Percentiles rank a stretch among this genome's conserved stretches.
These are phyloP conservation scores for Nycteola revayana DNA, from an alignment of 2,888 invertebrate species.

Conservation along the genomic window DNA sequence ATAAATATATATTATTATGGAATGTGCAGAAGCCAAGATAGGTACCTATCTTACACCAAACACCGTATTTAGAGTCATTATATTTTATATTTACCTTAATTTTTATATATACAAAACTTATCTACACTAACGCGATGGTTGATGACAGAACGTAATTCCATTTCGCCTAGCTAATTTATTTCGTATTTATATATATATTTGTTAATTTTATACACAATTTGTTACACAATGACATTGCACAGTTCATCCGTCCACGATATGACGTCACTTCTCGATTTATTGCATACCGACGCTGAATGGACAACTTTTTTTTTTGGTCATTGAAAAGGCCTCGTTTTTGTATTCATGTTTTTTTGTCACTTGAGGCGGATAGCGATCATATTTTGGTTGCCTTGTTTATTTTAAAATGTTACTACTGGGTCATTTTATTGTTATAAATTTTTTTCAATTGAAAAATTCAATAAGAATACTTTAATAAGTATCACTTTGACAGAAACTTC, in stretches of 20 bases:
- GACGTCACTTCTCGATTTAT: constrained; percentile 45
- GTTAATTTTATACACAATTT: constrained; percentile 65
- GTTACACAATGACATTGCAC: constrained; percentile 76
- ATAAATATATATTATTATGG: constrained; percentile 75
- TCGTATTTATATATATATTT: constrained; percentile 39
- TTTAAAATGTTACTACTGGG: too few species aligned
- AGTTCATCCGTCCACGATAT: constrained; percentile 69
- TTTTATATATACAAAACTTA: constrained; percentile 73
- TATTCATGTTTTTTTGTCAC: too few species aligned
- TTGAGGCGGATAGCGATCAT: too few species aligned
- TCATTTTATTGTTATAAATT: too few species aligned
- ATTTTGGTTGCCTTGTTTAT: too few species aligned
- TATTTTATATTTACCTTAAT: constrained; percentile 52
- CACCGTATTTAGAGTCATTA: constrained; percentile 68
- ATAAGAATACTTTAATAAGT: too few species aligned
- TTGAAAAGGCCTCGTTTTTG: too few species aligned
- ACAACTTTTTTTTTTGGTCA: too few species aligned
- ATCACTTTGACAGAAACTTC: too few species aligned
- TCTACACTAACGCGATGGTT: constrained; percentile 70
- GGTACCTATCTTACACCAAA: constrained; percentile 79
- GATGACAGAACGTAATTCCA: constrained; percentile 71
- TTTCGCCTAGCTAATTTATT: constrained; percentile 71
- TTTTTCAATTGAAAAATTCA: too few species aligned
- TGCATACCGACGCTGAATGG: constrained; percentile 48
- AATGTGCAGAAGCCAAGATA: constrained; percentile 76